phyloP scores from a whole-genome alignment of 2,113 vertebrate genomes.

The Peromyscus polionotus region DNA sequence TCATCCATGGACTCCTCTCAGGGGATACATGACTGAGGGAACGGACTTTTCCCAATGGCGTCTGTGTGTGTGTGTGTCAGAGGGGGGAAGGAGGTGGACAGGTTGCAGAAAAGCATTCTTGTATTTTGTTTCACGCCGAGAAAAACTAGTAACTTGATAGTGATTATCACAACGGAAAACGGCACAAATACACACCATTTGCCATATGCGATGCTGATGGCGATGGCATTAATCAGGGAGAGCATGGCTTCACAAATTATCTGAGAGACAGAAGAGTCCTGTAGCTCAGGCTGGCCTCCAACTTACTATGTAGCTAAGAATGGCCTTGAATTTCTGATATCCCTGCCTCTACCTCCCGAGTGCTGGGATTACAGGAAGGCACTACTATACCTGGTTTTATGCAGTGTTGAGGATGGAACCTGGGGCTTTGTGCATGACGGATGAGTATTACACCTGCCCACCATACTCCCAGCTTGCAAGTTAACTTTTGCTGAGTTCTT shows the following conservation, averaged over 20 bases:
- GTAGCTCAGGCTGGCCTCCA: not conserved
- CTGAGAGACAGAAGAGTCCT: not conserved
- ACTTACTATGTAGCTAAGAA: not conserved
- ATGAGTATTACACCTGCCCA: not conserved
- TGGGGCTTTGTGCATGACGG: not conserved
- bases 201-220: accelerated
- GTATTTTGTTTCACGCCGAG: not conserved
- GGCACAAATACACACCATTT: not conserved
- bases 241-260: not conserved
- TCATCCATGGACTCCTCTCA: not conserved
- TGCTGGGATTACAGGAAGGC: too few relatives aligned
- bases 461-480: not conserved
- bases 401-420: too few relatives aligned
- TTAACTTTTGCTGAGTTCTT: not conserved
- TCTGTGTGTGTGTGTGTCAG: not conserved
- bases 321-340: not conserved
- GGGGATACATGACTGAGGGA: not conserved
- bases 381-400: not conserved
- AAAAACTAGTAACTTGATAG: not conserved
- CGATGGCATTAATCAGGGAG: not conserved
- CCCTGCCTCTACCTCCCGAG: not conserved
- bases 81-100: accelerated
- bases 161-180: not conserved
- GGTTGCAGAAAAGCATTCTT: not conserved
- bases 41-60: not conserved